phyloP scores from a whole-genome alignment of 2,888 invertebrate genomes.

The Drosophila siamana region DNA sequence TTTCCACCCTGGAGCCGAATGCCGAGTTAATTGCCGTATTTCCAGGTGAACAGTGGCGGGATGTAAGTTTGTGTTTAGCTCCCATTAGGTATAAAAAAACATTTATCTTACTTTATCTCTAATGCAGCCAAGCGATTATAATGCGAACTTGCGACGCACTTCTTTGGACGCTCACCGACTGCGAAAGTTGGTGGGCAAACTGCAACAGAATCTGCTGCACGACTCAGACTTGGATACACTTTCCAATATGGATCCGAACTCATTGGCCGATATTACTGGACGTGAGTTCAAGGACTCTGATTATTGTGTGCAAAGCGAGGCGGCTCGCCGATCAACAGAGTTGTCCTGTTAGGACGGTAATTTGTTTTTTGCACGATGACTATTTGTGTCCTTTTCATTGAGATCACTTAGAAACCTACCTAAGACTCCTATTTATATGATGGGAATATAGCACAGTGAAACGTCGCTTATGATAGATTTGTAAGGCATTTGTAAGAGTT shows the following conservation, averaged over 20 bases:
- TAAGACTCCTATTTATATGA: slow-evolving; percentile 17
- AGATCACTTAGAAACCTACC: slow-evolving; percentile 38
- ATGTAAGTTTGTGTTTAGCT: slow-evolving; percentile 71
- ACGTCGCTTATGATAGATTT: slow-evolving; percentile 72
- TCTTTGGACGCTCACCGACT: slow-evolving; percentile 86
- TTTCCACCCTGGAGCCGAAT: slow-evolving; percentile 94
- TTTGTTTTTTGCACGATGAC: slow-evolving; percentile 9
- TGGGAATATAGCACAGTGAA: slow-evolving; percentile 49
- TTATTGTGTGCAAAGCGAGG: slow-evolving; percentile 91
- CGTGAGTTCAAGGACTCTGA: slow-evolving; percentile 85
- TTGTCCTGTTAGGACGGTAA: slow-evolving; percentile 86
- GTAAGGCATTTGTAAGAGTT: slow-evolving; percentile 75
- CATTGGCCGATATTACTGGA: slow-evolving; percentile 91
- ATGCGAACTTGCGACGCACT: slow-evolving; percentile 68
- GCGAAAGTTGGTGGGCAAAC: slow-evolving; percentile 90
- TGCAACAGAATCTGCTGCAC: slow-evolving; percentile 92
- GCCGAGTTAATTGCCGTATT: slow-evolving; percentile 93
- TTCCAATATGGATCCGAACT: slow-evolving; percentile 95
- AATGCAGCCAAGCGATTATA: slow-evolving; percentile 67
- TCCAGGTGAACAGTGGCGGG: slow-evolving; percentile 90
- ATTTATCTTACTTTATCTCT: neutral
- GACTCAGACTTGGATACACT: slow-evolving; percentile 93
- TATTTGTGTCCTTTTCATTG: slow-evolving; percentile 23
- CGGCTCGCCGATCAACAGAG: slow-evolving; percentile 92
- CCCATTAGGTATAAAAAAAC: neutral